Base-by-base conservation (phyloP, 2,113 vertebrate species). In the Brienomyrus brachyistius region DNA sequence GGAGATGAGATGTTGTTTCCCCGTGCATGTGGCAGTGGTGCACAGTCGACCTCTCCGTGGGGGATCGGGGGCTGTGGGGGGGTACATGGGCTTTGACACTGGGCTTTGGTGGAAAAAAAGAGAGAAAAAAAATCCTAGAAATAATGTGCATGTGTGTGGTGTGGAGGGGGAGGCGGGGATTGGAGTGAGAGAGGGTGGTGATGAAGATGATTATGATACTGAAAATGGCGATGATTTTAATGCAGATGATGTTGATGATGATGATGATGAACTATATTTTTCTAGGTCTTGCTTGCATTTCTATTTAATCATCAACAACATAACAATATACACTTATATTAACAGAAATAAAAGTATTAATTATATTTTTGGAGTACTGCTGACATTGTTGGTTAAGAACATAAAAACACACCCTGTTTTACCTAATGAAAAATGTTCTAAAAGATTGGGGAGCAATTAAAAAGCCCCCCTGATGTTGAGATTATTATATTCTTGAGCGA, bases 21-120 rank as follows among this genome's bases (percentile, higher is more conserved):
- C 84, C 45, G 31, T 43, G 59, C 80, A 23, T 47, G 50, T 86
- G 80, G 86, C 15, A 35, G 40, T 50, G 70, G 45, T 21, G 89
- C 85, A 31, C 74, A 90, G 91, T 92, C 89, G 3, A 23, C 47
- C 85, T 74, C 47, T 92, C 91, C 56, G 62, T 10, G 90, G 90
- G 92, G 93, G 91, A 21, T 90, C 56, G 88, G 77, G 88, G 52
- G 52, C 15, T 52, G 52, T 91, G 89, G 35, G 66, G 85, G 93
- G 92, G 93, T 80, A 91, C 92, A 91, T 93, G n/a, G n/a, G n/a
- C n/a, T n/a, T n/a, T 91, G 93, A 95, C 93, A 94, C 92, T 45
- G 54, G 91, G 90, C 93, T 92, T 93, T 74, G 66, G 3, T 35
- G 66, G 21, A 11, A 31, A 66, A 66, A 66, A 31, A 66, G 15